Conservation (phyloP, 2,888 invertebrate species). For the Thysanoteuthis rhombus region DNA sequence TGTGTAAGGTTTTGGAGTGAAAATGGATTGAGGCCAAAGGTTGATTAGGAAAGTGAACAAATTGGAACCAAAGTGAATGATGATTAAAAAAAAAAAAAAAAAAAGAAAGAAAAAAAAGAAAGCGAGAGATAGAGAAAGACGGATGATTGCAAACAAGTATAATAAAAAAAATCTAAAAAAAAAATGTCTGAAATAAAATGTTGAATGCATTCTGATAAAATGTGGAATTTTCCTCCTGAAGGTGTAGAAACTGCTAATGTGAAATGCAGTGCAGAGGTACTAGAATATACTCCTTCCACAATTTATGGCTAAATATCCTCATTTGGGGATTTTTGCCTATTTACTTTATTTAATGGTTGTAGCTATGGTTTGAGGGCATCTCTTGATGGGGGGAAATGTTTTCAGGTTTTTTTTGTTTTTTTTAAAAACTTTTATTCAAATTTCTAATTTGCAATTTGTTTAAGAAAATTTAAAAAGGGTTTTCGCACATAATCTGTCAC, state of each 20-base stretch:
- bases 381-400: background rate
- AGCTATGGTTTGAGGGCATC: background rate
- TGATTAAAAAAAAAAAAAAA: too few relatives aligned
- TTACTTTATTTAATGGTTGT: background rate
- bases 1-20: background rate
- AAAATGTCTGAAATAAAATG: background rate
- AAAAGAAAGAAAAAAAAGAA: too few relatives aligned
- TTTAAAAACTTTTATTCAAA: background rate
- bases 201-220: background rate
- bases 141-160: too few relatives aligned
- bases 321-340: background rate
- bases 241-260: background rate
- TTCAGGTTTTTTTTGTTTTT: too few relatives aligned
- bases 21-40: background rate
- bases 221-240: background rate
- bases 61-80: background rate
- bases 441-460: background rate
- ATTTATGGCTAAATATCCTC: background rate
- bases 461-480: background rate
- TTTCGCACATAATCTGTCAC: too few relatives aligned
- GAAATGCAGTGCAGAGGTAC: background rate
- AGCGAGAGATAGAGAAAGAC: too few relatives aligned
- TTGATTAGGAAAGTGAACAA: background rate
- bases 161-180: too few relatives aligned
- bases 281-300: background rate